Base-by-base conservation (phyloP, 2,888 invertebrate species). In the Caenorhabditis plicata region DNA sequence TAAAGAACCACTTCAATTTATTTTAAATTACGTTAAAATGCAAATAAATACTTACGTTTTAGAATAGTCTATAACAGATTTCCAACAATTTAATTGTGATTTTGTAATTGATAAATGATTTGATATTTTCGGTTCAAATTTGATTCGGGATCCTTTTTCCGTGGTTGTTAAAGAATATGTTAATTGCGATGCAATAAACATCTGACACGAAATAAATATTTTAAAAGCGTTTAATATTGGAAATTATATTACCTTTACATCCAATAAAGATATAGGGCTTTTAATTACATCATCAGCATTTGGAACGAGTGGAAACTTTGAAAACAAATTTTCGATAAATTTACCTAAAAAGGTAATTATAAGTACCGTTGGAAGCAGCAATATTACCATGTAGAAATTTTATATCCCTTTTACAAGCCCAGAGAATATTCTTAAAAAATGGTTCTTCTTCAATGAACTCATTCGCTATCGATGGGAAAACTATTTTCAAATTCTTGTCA, bases 71-170 rank as follows among this genome's bases (percentile, higher is more conserved):
- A 52, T 39, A 7, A 62, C 32, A 2, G 62, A 51, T 22, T 38
- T 46, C 62, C 62, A 62, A 27, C 62, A 62, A 20, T 62, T 43
- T 38, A 40, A 44, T 15, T 62, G 55, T 15, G 42, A 35, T 17
- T 62, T 62, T 2, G 62, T 52, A 11, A 62, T 32, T 19, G 62
- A 19, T 7, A 62, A 20, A 25, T 62, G 55, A 2, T 47, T 15
- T 1, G 52, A 40, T 5, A 48, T 31, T 13, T 25, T 19, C 7
- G 52, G 51, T 2, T 35, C 33, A 17, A 17, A 8, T 45, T 43
- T 50, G 8, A 36, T 23, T 1, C 50, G 54, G 31, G 44, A 40
- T 54, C 60, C 60, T 17, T 33, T 35, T 15, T 54, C 60, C 1
- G 50, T 35, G 13, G 60, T 61, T 2, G 54, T 54, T 0, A 47